Percentiles rank a stretch among this genome's conserved stretches.
Evolutionary conservation across 2,888 invertebrate genomes (phyloP).

Genomic region (Herminia tarsipennalis): DNA sequence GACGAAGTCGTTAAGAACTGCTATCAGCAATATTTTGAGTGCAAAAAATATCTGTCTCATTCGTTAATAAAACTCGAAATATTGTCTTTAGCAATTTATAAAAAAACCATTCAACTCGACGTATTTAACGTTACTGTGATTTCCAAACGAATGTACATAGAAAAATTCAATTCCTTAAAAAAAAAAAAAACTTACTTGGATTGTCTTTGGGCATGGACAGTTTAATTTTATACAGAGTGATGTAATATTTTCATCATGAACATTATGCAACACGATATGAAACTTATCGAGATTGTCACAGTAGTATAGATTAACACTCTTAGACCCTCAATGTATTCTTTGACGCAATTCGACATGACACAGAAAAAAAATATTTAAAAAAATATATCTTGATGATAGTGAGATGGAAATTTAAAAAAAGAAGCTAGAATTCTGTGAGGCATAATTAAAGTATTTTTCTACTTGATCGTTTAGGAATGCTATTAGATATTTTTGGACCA

Average conservation of each 20-base stretch:
- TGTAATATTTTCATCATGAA: slow-evolving; percentile 61
- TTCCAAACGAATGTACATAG: slow-evolving; percentile 18
- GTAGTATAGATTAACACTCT: slow-evolving; percentile 81
- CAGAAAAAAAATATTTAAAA: slow-evolving; percentile 50
- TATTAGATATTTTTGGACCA: slow-evolving; percentile 86
- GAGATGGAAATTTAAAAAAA: slow-evolving; percentile 58
- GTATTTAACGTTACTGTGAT: slow-evolving; percentile 21
- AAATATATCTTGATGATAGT: slow-evolving; percentile 51
- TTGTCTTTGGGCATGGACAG: slow-evolving; percentile 23
- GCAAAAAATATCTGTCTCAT: slow-evolving; percentile 13
- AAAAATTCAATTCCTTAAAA: slow-evolving; percentile 10
- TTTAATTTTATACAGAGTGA: slow-evolving; percentile 33
- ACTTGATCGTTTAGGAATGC: slow-evolving; percentile 82
- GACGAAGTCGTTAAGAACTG: background rate
- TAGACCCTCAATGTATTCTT: slow-evolving; percentile 71
- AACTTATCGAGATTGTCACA: slow-evolving; percentile 73
- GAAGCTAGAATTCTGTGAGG: slow-evolving; percentile 76
- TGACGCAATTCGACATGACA: slow-evolving; percentile 61
- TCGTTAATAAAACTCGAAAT: slow-evolving; percentile 11
- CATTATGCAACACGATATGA: slow-evolving; percentile 68
- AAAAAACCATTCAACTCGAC: slow-evolving; percentile 15
- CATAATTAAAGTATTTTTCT: slow-evolving; percentile 83
- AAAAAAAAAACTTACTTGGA: slow-evolving; percentile 16
- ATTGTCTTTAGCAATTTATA: slow-evolving; percentile 20
- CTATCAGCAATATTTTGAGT: slow-evolving; percentile 18